Evolutionary conservation across 2,797 vertebrate genomes (phyloP).

Genomic region (Phrynocephalus guinanensis): DNA sequence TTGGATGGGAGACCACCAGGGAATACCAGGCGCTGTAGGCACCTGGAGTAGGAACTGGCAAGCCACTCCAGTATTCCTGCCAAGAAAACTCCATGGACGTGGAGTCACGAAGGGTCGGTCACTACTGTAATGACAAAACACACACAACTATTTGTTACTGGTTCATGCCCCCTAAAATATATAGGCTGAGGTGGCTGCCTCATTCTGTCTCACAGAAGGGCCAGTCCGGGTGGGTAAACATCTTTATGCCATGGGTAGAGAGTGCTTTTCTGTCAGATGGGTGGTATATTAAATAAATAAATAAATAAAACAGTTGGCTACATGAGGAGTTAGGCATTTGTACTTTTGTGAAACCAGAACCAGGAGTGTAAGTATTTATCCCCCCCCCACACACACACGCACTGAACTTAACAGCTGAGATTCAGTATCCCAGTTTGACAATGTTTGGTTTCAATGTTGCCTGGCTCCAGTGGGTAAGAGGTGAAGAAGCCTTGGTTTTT

Average conservation of each 20-base stretch:
- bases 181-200: background rate
- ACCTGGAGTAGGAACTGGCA: no score
- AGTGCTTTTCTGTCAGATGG: background rate
- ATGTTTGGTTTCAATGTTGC: background rate
- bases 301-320: no score
- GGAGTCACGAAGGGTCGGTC: no score
- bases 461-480: background rate
- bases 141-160: background rate
- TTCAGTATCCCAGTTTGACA: background rate
- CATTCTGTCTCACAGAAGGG: background rate
- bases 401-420: background rate
- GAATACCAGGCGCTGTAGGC: no score
- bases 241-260: background rate
- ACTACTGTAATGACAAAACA: no score
- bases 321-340: background rate
- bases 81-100: no score
- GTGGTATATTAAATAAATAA: no score
- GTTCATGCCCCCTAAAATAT: background rate
- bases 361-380: background rate
- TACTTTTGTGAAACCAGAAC: constrained; percentile 9
- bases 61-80: no score
- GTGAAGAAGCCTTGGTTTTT: background rate
- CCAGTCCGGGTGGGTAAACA: no score
- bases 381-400: no score
- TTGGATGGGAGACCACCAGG: no score